A percentile compares a stretch with the other conserved stretches of the same genome.
Conservation (phyloP, 2,797 vertebrate genomes). For the Falco berigora region DNA sequence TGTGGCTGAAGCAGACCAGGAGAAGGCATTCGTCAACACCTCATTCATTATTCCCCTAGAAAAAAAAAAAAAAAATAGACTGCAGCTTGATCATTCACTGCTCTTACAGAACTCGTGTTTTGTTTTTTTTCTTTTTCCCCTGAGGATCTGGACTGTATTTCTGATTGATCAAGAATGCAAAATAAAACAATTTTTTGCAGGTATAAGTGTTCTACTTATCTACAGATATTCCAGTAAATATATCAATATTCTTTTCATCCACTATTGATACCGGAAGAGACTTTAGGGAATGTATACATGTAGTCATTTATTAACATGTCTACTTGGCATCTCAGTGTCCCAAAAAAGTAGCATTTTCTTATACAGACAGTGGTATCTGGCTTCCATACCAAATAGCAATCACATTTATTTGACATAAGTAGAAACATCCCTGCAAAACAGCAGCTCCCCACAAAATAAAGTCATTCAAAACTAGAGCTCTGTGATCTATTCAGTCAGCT, state of each 20-base stretch:
- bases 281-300: not conserved
- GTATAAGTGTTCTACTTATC: not conserved
- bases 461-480: not conserved
- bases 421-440: conserved; percentile 3
- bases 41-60: not conserved
- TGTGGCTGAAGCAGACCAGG: not conserved
- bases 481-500: not conserved
- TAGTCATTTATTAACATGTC: conserved; percentile 37
- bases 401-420: not conserved
- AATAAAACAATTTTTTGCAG: not conserved
- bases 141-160: not conserved
- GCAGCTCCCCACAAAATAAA: conserved; percentile 9
- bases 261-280: not conserved
- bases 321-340: conserved; percentile 21
- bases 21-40: not conserved
- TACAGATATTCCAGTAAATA: conserved; percentile 1
- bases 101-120: not conserved
- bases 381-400: conserved; percentile 27
- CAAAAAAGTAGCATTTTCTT: conserved; percentile 54
- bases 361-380: conserved; percentile 61
- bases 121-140: not conserved
- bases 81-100: not conserved
- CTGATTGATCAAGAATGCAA: not conserved
- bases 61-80: not conserved
- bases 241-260: conserved; percentile 24